These are phyloP conservation scores for Tachina fera DNA, from an alignment of 2,888 invertebrate species.

Conservation along the genomic window DNA sequence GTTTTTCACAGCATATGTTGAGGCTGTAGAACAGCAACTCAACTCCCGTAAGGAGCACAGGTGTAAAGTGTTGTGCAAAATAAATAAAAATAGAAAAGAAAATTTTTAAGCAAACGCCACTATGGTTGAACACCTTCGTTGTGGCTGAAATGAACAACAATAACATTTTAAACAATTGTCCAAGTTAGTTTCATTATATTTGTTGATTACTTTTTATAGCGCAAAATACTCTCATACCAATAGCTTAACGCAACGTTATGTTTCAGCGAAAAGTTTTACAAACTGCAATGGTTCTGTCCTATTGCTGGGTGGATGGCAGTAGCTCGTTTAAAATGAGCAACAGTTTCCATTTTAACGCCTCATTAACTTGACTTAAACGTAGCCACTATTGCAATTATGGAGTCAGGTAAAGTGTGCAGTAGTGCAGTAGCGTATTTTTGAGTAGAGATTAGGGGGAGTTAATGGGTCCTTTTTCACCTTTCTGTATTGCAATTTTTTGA, in stretches of 20 bases:
- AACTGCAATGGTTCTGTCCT: conserved; percentile 36
- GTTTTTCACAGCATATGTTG: conserved; percentile 4
- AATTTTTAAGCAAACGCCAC: conserved; percentile 17
- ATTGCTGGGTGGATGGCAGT: not conserved
- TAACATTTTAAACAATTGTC: conserved; percentile 63
- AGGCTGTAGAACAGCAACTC: not conserved
- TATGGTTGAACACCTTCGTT: conserved; percentile 55
- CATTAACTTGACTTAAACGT: conserved; percentile 78
- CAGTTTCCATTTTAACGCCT: conserved; percentile 81
- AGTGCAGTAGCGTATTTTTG: conserved; percentile 14
- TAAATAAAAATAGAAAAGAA: conserved; percentile 35
- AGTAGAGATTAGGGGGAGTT: not conserved
- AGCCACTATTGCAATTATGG: conserved; percentile 64
- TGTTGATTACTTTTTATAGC: conserved; percentile 68
- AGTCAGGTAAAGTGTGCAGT: not conserved
- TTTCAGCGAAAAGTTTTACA: conserved; percentile 32
- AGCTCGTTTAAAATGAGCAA: conserved; percentile 63
- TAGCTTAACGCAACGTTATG: not conserved
- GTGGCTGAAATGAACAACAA: conserved; percentile 25
- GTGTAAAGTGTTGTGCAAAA: conserved; percentile 70
- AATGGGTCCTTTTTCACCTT: not conserved
- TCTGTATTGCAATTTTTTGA: too few relatives aligned
- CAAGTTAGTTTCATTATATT: conserved; percentile 61
- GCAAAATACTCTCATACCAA: conserved; percentile 33
- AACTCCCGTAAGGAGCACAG: conserved; percentile 54